phyloP scores from a whole-genome alignment of 2,113 vertebrate genomes.

The Paramormyrops kingsleyae region DNA sequence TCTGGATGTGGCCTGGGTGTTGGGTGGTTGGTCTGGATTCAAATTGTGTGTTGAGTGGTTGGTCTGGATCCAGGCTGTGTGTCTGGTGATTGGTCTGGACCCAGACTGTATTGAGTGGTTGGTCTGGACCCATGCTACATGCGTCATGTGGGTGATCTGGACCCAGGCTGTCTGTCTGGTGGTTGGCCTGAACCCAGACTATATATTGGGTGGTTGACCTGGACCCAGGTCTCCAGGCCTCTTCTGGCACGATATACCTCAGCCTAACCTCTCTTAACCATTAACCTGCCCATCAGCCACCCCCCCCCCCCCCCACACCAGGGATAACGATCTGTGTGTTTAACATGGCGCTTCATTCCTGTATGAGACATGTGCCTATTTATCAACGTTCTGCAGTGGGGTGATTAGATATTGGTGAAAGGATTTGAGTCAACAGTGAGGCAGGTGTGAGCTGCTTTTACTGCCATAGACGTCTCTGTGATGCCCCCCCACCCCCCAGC shows the following conservation, averaged over 20 bases:
- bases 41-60: background rate
- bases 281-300: constrained; percentile 55
- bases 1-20: background rate
- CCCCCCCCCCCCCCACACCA: background rate
- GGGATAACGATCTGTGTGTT: constrained; percentile 67
- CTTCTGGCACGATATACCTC: background rate
- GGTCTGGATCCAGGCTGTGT: background rate
- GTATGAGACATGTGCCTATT: constrained; percentile 65
- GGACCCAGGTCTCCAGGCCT: background rate
- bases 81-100: background rate
- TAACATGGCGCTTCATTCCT: constrained; percentile 41
- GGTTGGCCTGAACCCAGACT: background rate
- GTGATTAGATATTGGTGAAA: constrained; percentile 78
- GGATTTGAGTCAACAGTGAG: constrained; percentile 81
- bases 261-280: constrained; percentile 55
- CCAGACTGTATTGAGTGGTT: background rate
- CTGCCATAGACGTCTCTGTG: constrained; percentile 47
- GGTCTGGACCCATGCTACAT: background rate
- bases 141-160: background rate
- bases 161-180: background rate
- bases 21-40: background rate
- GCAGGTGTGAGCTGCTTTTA: constrained; percentile 74
- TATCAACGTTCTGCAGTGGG: constrained; percentile 58
- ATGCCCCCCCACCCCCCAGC: constrained; percentile 51
- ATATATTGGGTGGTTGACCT: background rate